Evolutionary conservation across 2,888 invertebrate species (phyloP).

Genomic region (Dryocosmus kuriphilus): DNA sequence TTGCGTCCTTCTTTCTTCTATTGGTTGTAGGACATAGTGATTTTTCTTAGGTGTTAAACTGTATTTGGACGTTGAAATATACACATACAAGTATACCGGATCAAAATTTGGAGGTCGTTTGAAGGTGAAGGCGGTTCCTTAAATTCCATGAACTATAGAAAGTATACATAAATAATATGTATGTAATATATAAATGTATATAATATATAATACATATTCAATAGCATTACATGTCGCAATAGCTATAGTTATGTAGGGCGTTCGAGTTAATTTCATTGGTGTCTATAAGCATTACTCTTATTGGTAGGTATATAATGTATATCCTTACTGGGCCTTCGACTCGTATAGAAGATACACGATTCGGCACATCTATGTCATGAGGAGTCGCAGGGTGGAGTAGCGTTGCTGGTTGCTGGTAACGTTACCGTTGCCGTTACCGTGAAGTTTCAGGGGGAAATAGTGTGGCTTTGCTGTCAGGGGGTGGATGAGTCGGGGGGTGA

Average conservation of each 20-base stretch:
- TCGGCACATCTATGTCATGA: constrained; percentile 39
- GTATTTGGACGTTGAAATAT: too few species aligned
- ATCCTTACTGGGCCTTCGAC: constrained; percentile 22
- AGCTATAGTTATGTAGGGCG: constrained; percentile 7
- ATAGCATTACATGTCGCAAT: background rate
- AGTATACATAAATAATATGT: too few species aligned
- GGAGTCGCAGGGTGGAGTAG: constrained; percentile 46
- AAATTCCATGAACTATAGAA: background rate
- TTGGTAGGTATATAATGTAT: constrained; percentile 1
- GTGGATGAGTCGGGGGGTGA: constrained; percentile 56
- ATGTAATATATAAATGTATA: background rate
- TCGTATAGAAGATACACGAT: constrained; percentile 7
- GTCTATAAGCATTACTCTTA: constrained; percentile 12
- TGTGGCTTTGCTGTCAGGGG: constrained; percentile 21
- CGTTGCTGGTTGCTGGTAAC: constrained; percentile 47
- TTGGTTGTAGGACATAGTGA: too few species aligned
- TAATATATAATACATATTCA: background rate
- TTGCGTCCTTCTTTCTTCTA: too few species aligned
- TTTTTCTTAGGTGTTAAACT: too few species aligned
- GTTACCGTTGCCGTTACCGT: constrained; percentile 38
- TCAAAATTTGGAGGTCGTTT: background rate
- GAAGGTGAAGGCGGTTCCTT: background rate
- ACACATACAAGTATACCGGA: too few species aligned
- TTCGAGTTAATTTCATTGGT: constrained; percentile 12
- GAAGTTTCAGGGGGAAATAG: constrained; percentile 45